Percentiles rank a stretch among this genome's conserved stretches.
phyloP scores from a whole-genome alignment of 2,113 vertebrate species.

The Plecturocebus donacophilus region DNA sequence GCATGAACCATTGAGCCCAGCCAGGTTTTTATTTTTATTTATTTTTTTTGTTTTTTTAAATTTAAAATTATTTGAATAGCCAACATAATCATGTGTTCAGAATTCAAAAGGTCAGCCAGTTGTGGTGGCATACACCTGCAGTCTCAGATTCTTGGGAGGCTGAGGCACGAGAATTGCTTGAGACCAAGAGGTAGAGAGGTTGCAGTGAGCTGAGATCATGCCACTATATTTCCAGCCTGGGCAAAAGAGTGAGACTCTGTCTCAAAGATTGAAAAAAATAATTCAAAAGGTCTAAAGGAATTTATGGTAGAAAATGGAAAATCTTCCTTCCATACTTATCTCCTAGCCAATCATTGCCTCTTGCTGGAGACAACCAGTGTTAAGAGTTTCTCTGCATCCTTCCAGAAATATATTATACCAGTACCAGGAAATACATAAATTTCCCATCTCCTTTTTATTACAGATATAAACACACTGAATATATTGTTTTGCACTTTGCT shows the following conservation, averaged over 20 bases:
- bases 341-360: neutral
- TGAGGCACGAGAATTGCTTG: too few relatives aligned
- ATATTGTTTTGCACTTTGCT: neutral
- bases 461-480: neutral
- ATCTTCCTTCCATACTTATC: neutral
- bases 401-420: neutral
- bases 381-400: neutral
- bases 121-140: too few relatives aligned
- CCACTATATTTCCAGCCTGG: too few relatives aligned
- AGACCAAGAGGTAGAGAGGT: too few relatives aligned
- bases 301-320: conserved; percentile 38
- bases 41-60: neutral
- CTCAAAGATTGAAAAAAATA: too few relatives aligned
- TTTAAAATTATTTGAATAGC: neutral
- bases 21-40: neutral
- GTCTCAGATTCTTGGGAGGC: too few relatives aligned
- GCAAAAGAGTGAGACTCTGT: too few relatives aligned
- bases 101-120: neutral
- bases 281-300: neutral
- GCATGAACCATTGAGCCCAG: too few relatives aligned
- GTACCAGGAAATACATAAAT: neutral
- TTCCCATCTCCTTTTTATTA: conserved; percentile 3
- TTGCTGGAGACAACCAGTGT: neutral
- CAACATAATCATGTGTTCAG: neutral
- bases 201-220: too few relatives aligned